Base-by-base conservation (phyloP, 2,113 vertebrate species). In the Spermophilus dauricus region DNA sequence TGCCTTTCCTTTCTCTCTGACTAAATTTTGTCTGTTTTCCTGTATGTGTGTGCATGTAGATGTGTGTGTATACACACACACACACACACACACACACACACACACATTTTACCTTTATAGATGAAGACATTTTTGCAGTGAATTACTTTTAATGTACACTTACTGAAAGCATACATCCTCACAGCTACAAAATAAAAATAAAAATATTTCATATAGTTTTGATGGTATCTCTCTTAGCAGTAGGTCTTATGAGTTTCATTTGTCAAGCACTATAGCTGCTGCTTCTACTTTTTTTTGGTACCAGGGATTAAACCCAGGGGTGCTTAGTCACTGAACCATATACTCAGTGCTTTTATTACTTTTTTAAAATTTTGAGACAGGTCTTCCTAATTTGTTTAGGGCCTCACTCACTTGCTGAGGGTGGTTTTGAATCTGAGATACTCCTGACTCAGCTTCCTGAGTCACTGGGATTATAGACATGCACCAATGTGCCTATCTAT, bases 181-280 rank as follows among this genome's bases (percentile, higher is more conserved):
- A 91, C 34, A 94, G 93, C 73, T 96, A 78, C 32, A 94, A 95
- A 94, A 96, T 96, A 90, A 95, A 90, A 97, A 96, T 86, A 83
- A 92, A 97, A 96, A 83, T 81, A 87, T 98, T 96, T 45, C 77
- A 86, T 86, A 85, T 34, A 78, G 42, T 94, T 82, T 86, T 58
- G 16, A 82, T 96, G 86, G 34, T 37, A 95, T 96, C 72, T 92
- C 18, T 91, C 42, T 92, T 95, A 96, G 63, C 51, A 95, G 61
- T 63, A 96, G 85, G 83, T 85, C 42, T 96, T 86, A 4, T 81
- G 91, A 92, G 24, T 97, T 95, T 63, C 67, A 93, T 95, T 97
- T 97, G 20, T 20, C 24, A 94, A 96, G 78, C 67, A 91, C 82
- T 94, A 86, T 58, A 58, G 56, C 24, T 80, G 30, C 82, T 96